These are phyloP conservation scores for Orthosia gracilis DNA, from an alignment of 2,888 invertebrate genomes.

Conservation along the genomic window DNA sequence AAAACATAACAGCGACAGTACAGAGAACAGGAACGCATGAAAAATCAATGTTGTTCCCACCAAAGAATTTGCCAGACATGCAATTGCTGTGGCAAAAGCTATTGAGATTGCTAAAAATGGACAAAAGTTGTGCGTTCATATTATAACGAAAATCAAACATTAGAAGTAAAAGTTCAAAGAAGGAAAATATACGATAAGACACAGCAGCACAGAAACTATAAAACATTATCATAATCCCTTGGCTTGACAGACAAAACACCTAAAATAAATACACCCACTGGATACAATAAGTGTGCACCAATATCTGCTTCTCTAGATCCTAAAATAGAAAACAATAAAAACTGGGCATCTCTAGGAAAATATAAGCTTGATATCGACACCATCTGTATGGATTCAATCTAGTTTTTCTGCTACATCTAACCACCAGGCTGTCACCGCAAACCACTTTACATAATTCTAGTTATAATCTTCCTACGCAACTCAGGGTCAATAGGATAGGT, in stretches of 20 bases:
- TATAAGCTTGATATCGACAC: conserved; percentile 32
- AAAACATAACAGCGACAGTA: not conserved
- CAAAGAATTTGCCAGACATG: not conserved
- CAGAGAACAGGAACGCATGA: not conserved
- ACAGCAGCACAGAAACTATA: not conserved
- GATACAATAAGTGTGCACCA: not conserved
- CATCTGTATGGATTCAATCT: conserved; percentile 19
- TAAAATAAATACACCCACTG: not conserved
- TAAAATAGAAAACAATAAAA: not conserved
- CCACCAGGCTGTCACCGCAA: conserved; percentile 49
- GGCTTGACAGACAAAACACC: not conserved
- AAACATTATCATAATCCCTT: not conserved
- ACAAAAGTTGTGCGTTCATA: not conserved
- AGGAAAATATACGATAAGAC: not conserved
- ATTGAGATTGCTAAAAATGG: not conserved
- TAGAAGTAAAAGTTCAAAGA: not conserved
- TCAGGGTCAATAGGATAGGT: conserved; percentile 79
- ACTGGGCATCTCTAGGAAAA: conserved; percentile 4
- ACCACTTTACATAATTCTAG: conserved; percentile 69
- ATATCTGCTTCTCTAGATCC: not conserved
- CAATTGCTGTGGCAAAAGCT: not conserved
- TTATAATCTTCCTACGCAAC: conserved; percentile 68
- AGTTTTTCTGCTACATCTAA: conserved; percentile 40
- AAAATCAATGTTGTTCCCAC: not conserved
- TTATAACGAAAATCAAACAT: not conserved